Evolutionary conservation across 2,888 invertebrate species (phyloP).

Genomic region (Ophion costatus): DNA sequence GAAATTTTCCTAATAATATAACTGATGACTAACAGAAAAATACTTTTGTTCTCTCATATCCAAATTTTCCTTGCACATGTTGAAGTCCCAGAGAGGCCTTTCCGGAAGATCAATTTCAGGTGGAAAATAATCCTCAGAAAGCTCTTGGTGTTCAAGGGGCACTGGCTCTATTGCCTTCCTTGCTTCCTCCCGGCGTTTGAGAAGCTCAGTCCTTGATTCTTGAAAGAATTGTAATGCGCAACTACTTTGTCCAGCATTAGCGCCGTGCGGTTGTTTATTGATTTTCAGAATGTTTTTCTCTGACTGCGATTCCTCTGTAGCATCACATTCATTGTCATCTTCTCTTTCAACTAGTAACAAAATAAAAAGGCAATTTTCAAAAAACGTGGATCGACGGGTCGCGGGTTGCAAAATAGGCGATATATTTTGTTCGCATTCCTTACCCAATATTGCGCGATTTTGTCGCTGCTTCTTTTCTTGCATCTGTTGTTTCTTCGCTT

Average conservation of each 20-base stretch:
- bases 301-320: conserved; percentile 66
- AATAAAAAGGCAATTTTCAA: not conserved
- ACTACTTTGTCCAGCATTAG: conserved; percentile 86
- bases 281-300: conserved; percentile 84
- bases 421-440: not conserved
- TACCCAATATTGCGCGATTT: conserved; percentile 73
- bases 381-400: not conserved
- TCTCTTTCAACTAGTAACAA: conserved; percentile 66
- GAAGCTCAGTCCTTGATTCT: conserved; percentile 91
- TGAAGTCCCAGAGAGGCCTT: conserved; percentile 93
- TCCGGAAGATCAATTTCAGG: conserved; percentile 91
- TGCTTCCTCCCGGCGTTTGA: conserved; percentile 88
- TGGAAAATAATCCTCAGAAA: conserved; percentile 89
- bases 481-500: conserved; percentile 96
- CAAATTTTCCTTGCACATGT: conserved; percentile 89
- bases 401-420: not conserved
- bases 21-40: conserved; percentile 87
- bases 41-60: conserved; percentile 93
- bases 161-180: conserved; percentile 85
- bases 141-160: conserved; percentile 87
- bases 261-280: conserved; percentile 87
- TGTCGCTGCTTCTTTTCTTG: conserved; percentile 87
- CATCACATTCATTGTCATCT: conserved; percentile 80
- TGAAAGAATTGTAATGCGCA: conserved; percentile 94
- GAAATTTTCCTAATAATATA: not conserved